Conservation (phyloP, 2,888 invertebrate genomes). For the Xylophagus ater region DNA sequence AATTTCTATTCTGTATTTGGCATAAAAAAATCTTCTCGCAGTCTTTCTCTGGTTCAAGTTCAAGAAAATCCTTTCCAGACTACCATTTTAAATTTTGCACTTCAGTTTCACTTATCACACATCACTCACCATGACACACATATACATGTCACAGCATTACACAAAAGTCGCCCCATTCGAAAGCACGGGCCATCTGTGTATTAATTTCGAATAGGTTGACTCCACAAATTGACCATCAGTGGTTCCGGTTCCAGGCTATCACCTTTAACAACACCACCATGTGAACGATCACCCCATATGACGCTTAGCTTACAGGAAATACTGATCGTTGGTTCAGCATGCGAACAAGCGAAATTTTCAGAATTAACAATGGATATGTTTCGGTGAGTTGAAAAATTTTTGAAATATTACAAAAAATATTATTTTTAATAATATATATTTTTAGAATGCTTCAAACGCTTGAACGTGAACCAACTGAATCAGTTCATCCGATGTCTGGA, state of each 20-base stretch:
- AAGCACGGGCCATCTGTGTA: constrained; percentile 40
- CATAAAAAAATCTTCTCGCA: too few species aligned
- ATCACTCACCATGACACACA: constrained; percentile 25
- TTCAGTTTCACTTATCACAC: constrained; percentile 17
- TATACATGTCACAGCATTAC: constrained; percentile 15
- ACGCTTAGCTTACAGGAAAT: constrained; percentile 85
- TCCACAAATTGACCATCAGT: constrained; percentile 38
- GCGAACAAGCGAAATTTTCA: constrained; percentile 92
- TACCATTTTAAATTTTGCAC: not conserved
- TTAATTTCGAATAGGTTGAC: constrained; percentile 36
- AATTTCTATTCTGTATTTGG: too few species aligned
- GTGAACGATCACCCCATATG: constrained; percentile 79
- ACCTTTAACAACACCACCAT: constrained; percentile 71
- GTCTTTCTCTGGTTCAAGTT: too few species aligned
- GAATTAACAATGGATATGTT: constrained; percentile 98
- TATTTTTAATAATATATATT: not conserved
- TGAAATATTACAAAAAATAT: not conserved
- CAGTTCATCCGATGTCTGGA: constrained; percentile 52
- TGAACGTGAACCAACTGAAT: constrained; percentile 83
- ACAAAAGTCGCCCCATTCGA: constrained; percentile 30
- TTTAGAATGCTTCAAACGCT: constrained; percentile 85
- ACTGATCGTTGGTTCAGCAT: constrained; percentile 84
- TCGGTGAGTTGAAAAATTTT: constrained; percentile 26
- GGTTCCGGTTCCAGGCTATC: constrained; percentile 57
- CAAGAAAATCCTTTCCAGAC: too few species aligned